These are phyloP conservation scores for Halichondria panicea DNA, from an alignment of 37 sponge, comb jelly and placozoan genomes.

Conservation along the genomic window DNA sequence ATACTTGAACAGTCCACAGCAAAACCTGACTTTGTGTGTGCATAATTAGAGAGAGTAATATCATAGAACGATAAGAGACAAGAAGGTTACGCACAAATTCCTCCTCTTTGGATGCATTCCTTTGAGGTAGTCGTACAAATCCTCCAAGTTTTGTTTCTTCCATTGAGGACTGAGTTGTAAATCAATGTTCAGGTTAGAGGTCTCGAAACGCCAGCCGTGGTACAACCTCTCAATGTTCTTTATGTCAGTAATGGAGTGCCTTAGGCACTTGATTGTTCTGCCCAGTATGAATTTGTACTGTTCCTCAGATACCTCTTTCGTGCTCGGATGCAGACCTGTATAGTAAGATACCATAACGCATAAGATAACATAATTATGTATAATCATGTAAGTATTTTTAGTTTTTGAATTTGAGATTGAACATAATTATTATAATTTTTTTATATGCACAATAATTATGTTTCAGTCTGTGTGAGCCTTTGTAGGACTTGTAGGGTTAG, in stretches of 20 bases:
- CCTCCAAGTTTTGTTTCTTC: not conserved
- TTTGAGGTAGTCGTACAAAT: not conserved
- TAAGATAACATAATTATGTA: too few species aligned
- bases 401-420: too few species aligned
- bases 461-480: too few species aligned
- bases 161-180: slow-evolving; percentile 4
- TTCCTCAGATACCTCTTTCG: not conserved
- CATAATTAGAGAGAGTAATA: too few species aligned
- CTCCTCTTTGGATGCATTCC: not conserved
- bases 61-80: too few species aligned
- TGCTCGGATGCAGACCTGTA: not conserved
- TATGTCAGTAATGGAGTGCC: not conserved
- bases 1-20: not conserved
- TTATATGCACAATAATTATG: too few species aligned
- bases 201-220: not conserved
- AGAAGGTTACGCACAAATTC: not conserved
- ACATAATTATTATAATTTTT: too few species aligned
- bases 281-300: not conserved
- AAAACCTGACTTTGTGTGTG: not conserved
- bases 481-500: too few species aligned
- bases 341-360: not conserved
- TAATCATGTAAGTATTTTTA: too few species aligned
- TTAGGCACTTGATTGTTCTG: not conserved
- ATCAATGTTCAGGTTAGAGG: not conserved
- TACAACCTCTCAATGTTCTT: not conserved